Evolutionary conservation across 2,113 vertebrate genomes (phyloP).

Genomic region (Anolis carolinensis): DNA sequence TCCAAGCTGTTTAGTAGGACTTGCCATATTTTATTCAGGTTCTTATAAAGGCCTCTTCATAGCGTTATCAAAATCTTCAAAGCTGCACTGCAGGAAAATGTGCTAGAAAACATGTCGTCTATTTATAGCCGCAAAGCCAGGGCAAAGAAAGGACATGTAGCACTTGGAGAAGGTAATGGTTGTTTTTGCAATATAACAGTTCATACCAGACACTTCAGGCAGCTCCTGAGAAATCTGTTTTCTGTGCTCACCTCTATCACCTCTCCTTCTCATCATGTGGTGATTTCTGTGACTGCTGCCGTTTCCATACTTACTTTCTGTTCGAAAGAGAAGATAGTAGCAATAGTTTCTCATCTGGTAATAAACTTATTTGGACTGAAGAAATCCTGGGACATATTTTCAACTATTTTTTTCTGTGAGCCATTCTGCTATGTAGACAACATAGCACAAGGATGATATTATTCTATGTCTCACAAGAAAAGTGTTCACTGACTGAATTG

Average conservation of each 20-base stretch:
- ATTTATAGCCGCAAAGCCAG: conserved; percentile 5
- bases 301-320: background rate
- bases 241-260: background rate
- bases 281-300: background rate
- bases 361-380: background rate
- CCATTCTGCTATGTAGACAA: background rate
- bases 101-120: background rate
- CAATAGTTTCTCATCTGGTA: background rate
- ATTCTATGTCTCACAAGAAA: too few species aligned
- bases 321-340: background rate
- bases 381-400: background rate
- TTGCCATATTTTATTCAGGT: conserved; percentile 11
- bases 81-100: background rate
- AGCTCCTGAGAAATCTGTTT: background rate
- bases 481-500: conserved; percentile 39
- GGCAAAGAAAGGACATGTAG: background rate
- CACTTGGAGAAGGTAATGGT: background rate
- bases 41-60: background rate
- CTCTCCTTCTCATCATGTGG: background rate
- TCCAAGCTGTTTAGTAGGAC: background rate
- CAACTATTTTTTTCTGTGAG: background rate
- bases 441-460: too few species aligned
- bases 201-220: background rate
- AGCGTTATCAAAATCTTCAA: background rate
- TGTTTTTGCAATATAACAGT: background rate